These are phyloP conservation scores for Globia sparganii DNA, from an alignment of 2,888 invertebrate genomes.

Conservation along the genomic window DNA sequence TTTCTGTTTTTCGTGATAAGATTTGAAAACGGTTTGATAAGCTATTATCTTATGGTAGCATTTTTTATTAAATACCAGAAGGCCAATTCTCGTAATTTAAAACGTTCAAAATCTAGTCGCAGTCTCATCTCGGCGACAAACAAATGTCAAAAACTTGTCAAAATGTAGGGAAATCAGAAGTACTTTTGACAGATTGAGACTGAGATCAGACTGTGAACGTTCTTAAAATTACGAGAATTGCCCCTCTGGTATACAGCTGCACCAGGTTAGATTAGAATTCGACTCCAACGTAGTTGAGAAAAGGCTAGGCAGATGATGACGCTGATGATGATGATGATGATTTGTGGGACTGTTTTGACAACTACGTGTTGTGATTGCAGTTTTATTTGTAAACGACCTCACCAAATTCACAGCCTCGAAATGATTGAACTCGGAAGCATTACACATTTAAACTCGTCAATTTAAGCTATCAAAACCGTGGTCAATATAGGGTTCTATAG, in stretches of 20 bases:
- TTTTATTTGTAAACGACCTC: background rate
- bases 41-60: no score
- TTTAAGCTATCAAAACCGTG: constrained; percentile 22
- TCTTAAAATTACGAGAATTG: no score
- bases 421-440: constrained; percentile 29
- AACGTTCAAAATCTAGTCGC: no score
- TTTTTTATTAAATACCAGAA: background rate
- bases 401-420: constrained; percentile 8
- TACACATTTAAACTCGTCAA: constrained; percentile 19
- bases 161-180: no score
- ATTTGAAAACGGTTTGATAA: background rate
- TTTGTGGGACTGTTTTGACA: background rate
- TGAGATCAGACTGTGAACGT: no score
- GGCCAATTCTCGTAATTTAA: no score
- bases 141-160: no score
- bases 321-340: background rate
- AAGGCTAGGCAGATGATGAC: background rate
- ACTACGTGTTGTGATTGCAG: background rate
- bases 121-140: no score
- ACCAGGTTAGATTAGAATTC: background rate
- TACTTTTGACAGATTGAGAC: no score
- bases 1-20: background rate
- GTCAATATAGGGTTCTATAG: constrained; percentile 11
- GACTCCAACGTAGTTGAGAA: background rate
- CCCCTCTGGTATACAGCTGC: background rate